These are phyloP conservation scores for Pteronotus mesoamericanus DNA, from an alignment of 2,797 vertebrate species.

Conservation along the genomic window DNA sequence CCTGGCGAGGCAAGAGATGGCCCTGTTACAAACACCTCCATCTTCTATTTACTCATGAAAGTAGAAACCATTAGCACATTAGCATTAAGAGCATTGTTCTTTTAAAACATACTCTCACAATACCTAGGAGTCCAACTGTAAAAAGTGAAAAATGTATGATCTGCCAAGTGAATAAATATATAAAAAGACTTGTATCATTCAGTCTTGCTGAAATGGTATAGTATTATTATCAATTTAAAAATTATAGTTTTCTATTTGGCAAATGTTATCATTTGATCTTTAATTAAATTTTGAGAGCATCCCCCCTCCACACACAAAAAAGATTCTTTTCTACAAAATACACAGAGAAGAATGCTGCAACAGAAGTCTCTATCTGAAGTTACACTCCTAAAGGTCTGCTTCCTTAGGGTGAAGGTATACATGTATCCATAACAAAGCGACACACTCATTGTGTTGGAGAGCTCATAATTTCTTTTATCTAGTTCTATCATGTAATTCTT, in stretches of 20 bases:
- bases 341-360: neutral
- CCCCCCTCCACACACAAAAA: neutral
- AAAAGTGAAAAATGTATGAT: neutral
- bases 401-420: neutral
- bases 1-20: neutral
- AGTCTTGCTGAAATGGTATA: neutral
- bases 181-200: neutral
- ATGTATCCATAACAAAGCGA: neutral
- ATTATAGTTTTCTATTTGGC: neutral
- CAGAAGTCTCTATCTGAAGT: neutral
- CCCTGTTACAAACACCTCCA: neutral
- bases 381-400: neutral
- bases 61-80: neutral
- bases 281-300: neutral
- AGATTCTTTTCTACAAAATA: neutral
- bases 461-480: neutral
- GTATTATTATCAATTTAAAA: neutral
- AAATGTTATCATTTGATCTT: neutral
- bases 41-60: conserved; percentile 9
- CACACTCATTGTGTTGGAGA: neutral
- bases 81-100: conserved; percentile 3
- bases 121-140: neutral
- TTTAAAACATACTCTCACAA: neutral
- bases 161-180: neutral
- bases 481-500: neutral